Percentiles rank a stretch among this genome's conserved stretches.
Conservation (phyloP, 2,888 invertebrate species). For the Acrobasis repandana region DNA sequence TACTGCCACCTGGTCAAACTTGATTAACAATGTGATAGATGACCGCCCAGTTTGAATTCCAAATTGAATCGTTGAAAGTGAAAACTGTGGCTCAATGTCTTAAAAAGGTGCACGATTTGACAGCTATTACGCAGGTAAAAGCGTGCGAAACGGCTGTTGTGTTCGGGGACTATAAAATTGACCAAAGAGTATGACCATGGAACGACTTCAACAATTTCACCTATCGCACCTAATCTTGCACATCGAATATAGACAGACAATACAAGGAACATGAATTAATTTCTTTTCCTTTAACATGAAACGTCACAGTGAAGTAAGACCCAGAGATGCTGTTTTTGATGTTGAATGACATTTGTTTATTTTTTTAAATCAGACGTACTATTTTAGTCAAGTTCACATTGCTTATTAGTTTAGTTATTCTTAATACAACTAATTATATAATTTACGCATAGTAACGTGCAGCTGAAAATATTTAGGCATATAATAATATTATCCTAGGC, state of each 20-base stretch:
- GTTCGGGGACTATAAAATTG: conserved; percentile 14
- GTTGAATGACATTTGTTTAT: no score
- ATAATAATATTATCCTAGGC: no score
- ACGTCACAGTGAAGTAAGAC: no score
- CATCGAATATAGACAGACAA: background rate
- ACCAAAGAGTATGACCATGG: background rate
- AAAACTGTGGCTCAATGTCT: background rate
- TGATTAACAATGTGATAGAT: background rate
- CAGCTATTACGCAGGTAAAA: conserved; percentile 16
- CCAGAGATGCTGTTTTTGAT: no score
- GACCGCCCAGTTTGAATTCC: background rate
- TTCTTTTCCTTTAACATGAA: background rate
- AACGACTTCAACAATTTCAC: conserved; percentile 6
- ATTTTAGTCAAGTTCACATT: no score
- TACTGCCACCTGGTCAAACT: background rate
- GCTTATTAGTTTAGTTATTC: no score
- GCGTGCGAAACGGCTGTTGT: conserved; percentile 19
- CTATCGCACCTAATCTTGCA: background rate
- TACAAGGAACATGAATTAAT: background rate
- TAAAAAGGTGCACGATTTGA: conserved; percentile 20
- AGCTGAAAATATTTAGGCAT: no score
- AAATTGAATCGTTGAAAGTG: conserved; percentile 19
- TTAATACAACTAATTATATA: no score
- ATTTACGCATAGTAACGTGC: no score
- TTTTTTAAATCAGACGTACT: no score